Conservation (phyloP, 2,888 invertebrate species). For the Notodonta ziczac region DNA sequence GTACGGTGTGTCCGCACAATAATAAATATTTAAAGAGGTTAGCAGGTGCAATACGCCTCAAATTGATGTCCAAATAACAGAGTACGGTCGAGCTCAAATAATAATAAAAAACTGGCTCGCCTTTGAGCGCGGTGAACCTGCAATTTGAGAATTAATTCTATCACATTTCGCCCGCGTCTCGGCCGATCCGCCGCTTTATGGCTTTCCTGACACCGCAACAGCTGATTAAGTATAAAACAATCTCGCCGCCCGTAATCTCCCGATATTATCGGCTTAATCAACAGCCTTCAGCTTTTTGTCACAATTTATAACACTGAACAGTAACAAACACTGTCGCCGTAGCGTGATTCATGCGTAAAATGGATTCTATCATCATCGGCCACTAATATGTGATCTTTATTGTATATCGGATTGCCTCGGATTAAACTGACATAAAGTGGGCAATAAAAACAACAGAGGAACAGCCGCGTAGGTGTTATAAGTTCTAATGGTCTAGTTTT, state of each 20-base stretch:
- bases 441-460: conserved; percentile 32
- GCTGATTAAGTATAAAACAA: conserved; percentile 68
- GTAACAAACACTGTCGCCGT: conserved; percentile 9
- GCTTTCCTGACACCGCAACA: conserved; percentile 66
- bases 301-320: conserved; percentile 39
- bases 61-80: conserved; percentile 76
- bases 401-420: conserved; percentile 34
- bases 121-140: conserved; percentile 62
- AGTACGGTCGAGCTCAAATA: conserved; percentile 61
- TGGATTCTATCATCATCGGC: neutral
- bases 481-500: conserved; percentile 33
- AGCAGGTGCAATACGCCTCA: conserved; percentile 76
- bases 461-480: conserved; percentile 33
- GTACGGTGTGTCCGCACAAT: conserved; percentile 57
- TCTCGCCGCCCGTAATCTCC: conserved; percentile 58
- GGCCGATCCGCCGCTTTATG: conserved; percentile 61
- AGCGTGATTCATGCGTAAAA: conserved; percentile 16
- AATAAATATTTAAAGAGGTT: conserved; percentile 79
- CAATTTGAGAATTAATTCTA: conserved; percentile 79
- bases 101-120: conserved; percentile 60
- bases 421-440: conserved; percentile 31
- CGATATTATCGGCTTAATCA: conserved; percentile 64
- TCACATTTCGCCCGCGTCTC: conserved; percentile 66
- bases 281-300: conserved; percentile 45
- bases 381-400: conserved; percentile 23